Evolutionary conservation across 2,113 vertebrate species (phyloP).

Genomic region (Alligator sinensis): DNA sequence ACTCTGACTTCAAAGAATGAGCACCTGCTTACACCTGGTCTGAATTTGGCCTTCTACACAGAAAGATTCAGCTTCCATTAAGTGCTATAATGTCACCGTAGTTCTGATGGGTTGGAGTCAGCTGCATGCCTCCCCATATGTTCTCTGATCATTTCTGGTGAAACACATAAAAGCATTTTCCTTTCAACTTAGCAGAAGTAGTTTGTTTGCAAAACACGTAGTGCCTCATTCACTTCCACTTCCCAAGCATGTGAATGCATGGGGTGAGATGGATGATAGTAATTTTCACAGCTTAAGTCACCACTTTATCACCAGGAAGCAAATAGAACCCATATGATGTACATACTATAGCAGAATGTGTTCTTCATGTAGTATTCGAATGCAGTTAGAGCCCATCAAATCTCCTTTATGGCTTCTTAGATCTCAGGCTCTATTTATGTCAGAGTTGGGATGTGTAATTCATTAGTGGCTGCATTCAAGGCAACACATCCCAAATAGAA

Average conservation of each 20-base stretch:
- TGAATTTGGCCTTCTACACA: background rate
- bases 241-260: conserved; percentile 53
- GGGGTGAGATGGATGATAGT: conserved; percentile 83
- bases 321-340: conserved; percentile 69
- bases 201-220: conserved; percentile 48
- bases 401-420: conserved; percentile 51
- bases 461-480: conserved; percentile 4
- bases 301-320: conserved; percentile 78
- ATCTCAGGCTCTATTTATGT: conserved; percentile 36
- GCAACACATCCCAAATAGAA: background rate
- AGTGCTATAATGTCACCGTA: background rate
- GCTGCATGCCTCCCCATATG: background rate
- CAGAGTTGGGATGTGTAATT: conserved; percentile 24
- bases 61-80: background rate
- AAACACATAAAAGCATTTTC: background rate
- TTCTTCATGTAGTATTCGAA: background rate
- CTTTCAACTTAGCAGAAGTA: conserved; percentile 5
- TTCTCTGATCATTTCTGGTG: background rate
- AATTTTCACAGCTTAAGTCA: conserved; percentile 81
- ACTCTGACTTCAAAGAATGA: background rate
- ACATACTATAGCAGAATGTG: conserved; percentile 7
- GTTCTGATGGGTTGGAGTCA: background rate
- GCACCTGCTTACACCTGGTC: background rate
- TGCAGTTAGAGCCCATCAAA: conserved; percentile 55
- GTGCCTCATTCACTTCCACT: conserved; percentile 32